Base-by-base conservation (phyloP, 2,888 invertebrate species). In the Thelaira solivaga region DNA sequence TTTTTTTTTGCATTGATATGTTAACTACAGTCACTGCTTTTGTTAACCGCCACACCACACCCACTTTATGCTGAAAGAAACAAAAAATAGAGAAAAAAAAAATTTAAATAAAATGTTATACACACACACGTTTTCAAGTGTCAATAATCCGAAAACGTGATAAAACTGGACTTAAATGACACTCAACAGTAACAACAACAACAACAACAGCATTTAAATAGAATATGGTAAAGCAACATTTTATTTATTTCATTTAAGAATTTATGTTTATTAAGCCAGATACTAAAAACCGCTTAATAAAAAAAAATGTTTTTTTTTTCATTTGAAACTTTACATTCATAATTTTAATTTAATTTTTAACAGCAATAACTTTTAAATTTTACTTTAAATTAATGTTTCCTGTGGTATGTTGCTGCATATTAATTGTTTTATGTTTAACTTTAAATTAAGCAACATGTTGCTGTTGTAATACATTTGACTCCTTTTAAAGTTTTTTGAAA, bases 61-160 rank as follows among this genome's bases (percentile, higher is more conserved):
- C 74, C 74, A 51, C 59, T 67, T 67, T 61, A 67, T 51, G 36
- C 34, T 53, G 22, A 59, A 62, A 41, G n/a, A 24, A 4, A 31
- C 26, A 43, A 16, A 72, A 61, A 61, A 20, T 11, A 55, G 7
- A 39, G 13, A 24, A 57, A 34, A 34, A n/a, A 34, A 34, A 1
- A n/a, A 34, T 11, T 31, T 39, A 39, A 45, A 55, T 41, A 39
- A 10, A 29, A 6, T 53, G 20, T 43, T 26, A 39, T 18, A 49
- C 49, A 59, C 29, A 59, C 49, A 41, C 26, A 11, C n/a, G 41
- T 36, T 49, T 64, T 72, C 55, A 76, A 76, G 78, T 80, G 80
- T 78, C 78, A 80, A 79, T 79, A 73, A 73, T 73, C 72, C 41
- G 34, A 73, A 73, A 78, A 74, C 78, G 74, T 74, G 74, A 78